phyloP scores from a whole-genome alignment of 1,140 invertebrate genomes.

The Oryzaephilus surinamensis region DNA sequence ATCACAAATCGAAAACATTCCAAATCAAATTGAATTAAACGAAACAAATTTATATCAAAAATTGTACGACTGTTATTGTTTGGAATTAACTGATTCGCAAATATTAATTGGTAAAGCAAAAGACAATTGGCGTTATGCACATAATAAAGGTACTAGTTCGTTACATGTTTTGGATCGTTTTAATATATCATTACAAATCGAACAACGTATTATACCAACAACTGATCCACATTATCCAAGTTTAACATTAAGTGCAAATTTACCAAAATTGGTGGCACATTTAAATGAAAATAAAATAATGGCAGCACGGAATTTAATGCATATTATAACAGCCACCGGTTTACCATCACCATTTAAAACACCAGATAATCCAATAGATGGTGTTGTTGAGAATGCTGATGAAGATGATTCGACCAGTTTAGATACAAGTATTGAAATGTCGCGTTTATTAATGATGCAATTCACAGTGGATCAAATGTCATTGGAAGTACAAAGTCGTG shows the following conservation, averaged over 20 bases:
- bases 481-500: slow-evolving; percentile 73
- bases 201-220: slow-evolving; percentile 69
- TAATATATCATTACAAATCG: slow-evolving; percentile 75
- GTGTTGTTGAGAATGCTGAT: slow-evolving; percentile 6
- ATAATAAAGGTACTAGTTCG: slow-evolving; percentile 68
- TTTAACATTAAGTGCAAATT: slow-evolving; percentile 67
- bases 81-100: slow-evolving; percentile 79
- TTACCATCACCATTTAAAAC: slow-evolving; percentile 39
- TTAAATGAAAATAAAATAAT: slow-evolving; percentile 80
- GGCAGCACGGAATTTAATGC: slow-evolving; percentile 41
- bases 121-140: slow-evolving; percentile 83
- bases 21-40: slow-evolving; percentile 37
- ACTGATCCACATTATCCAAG: slow-evolving; percentile 77
- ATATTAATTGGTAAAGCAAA: slow-evolving; percentile 76
- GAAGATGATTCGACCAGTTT: slow-evolving; percentile 21
- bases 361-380: slow-evolving; percentile 13
- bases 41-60: slow-evolving; percentile 59
- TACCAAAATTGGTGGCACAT: slow-evolving; percentile 80
- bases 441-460: slow-evolving; percentile 66
- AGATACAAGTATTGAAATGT: slow-evolving; percentile 25
- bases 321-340: slow-evolving; percentile 34
- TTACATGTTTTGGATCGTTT: slow-evolving; percentile 86
- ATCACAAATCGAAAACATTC: slow-evolving; percentile 17
- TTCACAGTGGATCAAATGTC: slow-evolving; percentile 83
- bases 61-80: slow-evolving; percentile 72